phyloP scores from a whole-genome alignment of 2,888 invertebrate species.

The Charanyca ferruginea region DNA sequence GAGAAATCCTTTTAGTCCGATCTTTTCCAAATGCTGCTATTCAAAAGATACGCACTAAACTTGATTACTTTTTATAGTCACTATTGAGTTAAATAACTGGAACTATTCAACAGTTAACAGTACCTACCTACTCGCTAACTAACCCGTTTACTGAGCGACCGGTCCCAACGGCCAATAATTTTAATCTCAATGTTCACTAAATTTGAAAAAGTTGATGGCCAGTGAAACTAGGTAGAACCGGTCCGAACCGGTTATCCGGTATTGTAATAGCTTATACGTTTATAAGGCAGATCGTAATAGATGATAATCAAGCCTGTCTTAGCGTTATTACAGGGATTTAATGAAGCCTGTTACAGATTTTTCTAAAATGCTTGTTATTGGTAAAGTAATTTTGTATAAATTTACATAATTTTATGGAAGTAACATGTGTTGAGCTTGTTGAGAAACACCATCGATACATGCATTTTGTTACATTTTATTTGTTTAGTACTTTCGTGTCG shows the following conservation, averaged over 20 bases:
- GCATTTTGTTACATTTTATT: constrained; percentile 19
- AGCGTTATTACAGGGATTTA: constrained; percentile 57
- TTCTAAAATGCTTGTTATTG: constrained; percentile 49
- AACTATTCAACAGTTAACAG: constrained; percentile 29
- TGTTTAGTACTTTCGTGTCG: neutral
- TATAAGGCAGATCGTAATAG: constrained; percentile 61
- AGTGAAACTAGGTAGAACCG: constrained; percentile 58
- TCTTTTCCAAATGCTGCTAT: neutral
- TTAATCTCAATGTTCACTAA: constrained; percentile 67
- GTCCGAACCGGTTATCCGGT: constrained; percentile 57
- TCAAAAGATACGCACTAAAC: constrained; percentile 18
- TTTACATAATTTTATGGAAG: constrained; percentile 49
- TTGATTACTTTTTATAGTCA: constrained; percentile 29
- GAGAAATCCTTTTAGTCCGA: neutral
- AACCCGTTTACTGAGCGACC: constrained; percentile 57
- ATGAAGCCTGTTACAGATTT: constrained; percentile 56
- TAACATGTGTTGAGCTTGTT: constrained; percentile 40
- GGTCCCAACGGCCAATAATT: constrained; percentile 65
- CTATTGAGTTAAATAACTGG: constrained; percentile 25
- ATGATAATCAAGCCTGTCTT: constrained; percentile 57
- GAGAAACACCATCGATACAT: neutral
- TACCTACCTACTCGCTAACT: constrained; percentile 28
- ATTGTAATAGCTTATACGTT: constrained; percentile 60
- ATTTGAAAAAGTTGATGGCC: constrained; percentile 66
- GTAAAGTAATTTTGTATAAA: constrained; percentile 50